These are phyloP conservation scores for Edolisoma coerulescens DNA, from an alignment of 2,113 vertebrate species.

Conservation along the genomic window DNA sequence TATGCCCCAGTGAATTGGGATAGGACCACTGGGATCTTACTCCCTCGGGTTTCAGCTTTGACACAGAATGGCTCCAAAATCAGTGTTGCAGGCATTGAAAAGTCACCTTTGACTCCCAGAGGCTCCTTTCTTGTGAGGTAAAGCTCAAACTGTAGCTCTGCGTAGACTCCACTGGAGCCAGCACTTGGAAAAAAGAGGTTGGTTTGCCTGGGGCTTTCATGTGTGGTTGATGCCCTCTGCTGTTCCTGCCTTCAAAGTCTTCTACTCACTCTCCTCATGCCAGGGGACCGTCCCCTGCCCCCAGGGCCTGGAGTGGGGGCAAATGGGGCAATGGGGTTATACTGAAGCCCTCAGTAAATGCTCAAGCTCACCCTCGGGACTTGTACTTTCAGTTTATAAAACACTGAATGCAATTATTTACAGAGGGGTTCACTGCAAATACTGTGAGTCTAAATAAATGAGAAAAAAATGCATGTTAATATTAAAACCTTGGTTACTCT, in stretches of 20 bases:
- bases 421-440: background rate
- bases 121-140: background rate
- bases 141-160: background rate
- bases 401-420: slow-evolving; percentile 25
- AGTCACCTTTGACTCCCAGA: background rate
- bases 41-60: background rate
- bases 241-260: background rate
- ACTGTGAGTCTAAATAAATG: background rate
- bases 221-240: background rate
- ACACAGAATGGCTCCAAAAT: background rate
- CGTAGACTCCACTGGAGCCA: fast-evolving
- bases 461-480: background rate
- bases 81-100: background rate
- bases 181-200: background rate
- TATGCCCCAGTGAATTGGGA: background rate
- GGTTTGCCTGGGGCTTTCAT: background rate
- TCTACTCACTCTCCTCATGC: background rate
- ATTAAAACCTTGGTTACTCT: slow-evolving; percentile 2
- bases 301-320: background rate
- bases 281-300: background rate
- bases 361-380: background rate
- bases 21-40: background rate
- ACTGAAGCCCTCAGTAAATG: background rate
- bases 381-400: background rate
- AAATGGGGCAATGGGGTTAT: background rate